Base-by-base conservation (phyloP, 2,797 vertebrate genomes). In the Eulemur mongoz region DNA sequence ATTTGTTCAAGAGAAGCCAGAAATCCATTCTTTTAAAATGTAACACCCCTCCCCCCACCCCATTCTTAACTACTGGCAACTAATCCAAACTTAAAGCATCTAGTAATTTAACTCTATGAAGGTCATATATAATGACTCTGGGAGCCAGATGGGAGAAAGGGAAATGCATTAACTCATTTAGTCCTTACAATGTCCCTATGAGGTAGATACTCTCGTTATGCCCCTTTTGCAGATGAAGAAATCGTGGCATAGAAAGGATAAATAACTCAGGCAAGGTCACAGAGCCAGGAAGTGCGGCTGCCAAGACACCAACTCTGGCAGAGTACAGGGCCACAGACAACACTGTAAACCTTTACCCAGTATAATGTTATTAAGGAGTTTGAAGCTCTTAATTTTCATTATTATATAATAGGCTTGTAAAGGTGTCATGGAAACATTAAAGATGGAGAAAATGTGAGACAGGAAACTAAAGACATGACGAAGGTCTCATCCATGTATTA, bases 81-180 rank as follows among this genome's bases (percentile, higher is more conserved):
- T 38, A 79, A 61, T 35, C 73, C 83, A 86, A n/a, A 96, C 50
- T 15, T 40, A 94, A 89, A 86, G 38, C n/a, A 75, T 69, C 81
- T 30, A 65, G 17, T 54, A 63, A 54, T 65, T n/a, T 27, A 79
- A 25, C n/a, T 52, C 67, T 40, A 15, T 7, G 1, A 63, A 61
- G 14, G 59, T 32, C n/a, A 87, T 81, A 75, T 59, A n/a, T 30
- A 94, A 43, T 5, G 20, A 88, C 65, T 25, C 63, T 12, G 5
- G 10, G 27, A 92, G 30, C 63, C 59, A 67, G 32, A 87, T 5
- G 9, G 22, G n/a, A 82, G 12, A 59, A 10, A 38, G 54, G 30
- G 27, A 59, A 52, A 25, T 8, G 12, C 2, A 1, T 57, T 52
- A 50, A 83, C n/a, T 82, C 32, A 13, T 43, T 70, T 70, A 35